Evolutionary conservation across 2,797 vertebrate genomes (phyloP).

Genomic region (Luscinia megarhynchos): DNA sequence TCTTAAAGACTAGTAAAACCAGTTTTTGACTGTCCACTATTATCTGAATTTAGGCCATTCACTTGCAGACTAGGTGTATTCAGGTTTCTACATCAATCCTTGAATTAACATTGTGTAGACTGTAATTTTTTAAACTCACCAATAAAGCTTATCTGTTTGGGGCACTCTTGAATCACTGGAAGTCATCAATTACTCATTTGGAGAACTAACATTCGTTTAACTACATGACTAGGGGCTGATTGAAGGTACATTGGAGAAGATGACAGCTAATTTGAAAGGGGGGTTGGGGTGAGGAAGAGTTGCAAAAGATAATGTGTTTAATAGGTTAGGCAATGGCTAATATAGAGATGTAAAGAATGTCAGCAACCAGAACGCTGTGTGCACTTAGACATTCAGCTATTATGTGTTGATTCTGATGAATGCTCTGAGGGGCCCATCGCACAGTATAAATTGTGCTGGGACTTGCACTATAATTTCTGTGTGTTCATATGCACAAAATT

Average conservation of each 20-base stretch:
- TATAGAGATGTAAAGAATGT: neutral
- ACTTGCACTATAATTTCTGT: neutral
- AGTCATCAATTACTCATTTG: neutral
- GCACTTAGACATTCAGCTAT: neutral
- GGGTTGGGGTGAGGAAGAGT: neutral
- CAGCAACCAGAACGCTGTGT: neutral
- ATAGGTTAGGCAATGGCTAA: neutral
- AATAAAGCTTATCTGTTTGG: neutral
- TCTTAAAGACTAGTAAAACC: neutral
- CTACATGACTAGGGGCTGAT: neutral
- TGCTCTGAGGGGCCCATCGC: neutral
- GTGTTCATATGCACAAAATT: neutral
- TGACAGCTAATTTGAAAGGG: neutral
- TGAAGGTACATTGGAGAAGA: neutral
- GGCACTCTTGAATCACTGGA: neutral
- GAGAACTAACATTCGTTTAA: neutral
- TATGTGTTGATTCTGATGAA: neutral
- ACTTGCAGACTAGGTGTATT: neutral
- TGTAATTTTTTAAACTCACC: neutral
- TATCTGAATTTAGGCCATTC: neutral
- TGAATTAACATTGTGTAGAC: neutral
- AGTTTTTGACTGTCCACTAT: neutral
- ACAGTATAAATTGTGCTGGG: neutral
- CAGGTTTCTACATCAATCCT: neutral
- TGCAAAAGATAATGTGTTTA: neutral